Base-by-base conservation (phyloP, 2,797 vertebrate species). In the Neostethus bicornis region DNA sequence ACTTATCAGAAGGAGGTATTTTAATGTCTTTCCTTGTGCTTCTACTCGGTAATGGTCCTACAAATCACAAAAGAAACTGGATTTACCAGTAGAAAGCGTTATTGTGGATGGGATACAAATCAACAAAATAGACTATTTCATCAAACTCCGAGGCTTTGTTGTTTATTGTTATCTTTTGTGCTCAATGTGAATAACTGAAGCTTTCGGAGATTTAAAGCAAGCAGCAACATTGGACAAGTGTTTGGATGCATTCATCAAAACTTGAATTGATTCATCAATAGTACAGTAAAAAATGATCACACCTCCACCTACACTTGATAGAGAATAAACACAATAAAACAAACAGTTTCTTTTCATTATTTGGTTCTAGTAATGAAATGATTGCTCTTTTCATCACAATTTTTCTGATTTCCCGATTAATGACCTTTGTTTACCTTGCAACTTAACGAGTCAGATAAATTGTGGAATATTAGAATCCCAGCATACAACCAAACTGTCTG, bases 361-460 rank as follows among this genome's bases (percentile, higher is more conserved):
- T 66, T 61, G 50, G 43, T 53, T 75, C 66, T 62, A 41, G 61
- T 52, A 43, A 71, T 48, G 51, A 43, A 38, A 51, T 76, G 56
- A 67, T 78, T 82, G 64, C 62, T 68, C 53, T 71, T 80, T 66
- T 77, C 60, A 71, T 80, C 61, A 62, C 56, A 65, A 77, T 60
- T 70, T 87, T 64, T 60, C 77, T 79, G 55, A 64, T 62, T 60
- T 74, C 42, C 51, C 3, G 10, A 67, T 78, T 81, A n/a, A n/a
- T n/a, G n/a, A n/a, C n/a, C n/a, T 76, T 62, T 80, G 57, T 77
- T 81, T 83, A 58, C 58, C 78, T 72, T 68, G 61, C 66, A 79
- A 74, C 51, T 57, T 64, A 56, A 23, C 66, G 69, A 83, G 41
- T 77, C 66, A 63, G 57, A 39, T 8, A 0, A 48, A 1, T 44